These are phyloP conservation scores for Condylura cristata DNA, from an alignment of 2,113 vertebrate genomes.

Conservation along the genomic window DNA sequence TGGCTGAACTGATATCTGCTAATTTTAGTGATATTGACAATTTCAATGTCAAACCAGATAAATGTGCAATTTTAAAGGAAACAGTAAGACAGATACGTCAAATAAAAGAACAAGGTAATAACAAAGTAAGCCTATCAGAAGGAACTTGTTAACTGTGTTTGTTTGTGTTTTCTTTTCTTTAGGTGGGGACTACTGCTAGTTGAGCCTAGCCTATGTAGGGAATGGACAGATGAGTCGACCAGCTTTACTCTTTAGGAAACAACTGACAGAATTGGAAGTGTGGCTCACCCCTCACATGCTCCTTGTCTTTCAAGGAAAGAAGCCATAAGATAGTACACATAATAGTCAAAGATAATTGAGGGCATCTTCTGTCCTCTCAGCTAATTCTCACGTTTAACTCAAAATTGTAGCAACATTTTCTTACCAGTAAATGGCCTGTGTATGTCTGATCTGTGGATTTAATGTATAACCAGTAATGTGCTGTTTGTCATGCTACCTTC, in stretches of 20 bases:
- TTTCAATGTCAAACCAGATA: conserved; percentile 99
- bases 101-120: conserved; percentile 98
- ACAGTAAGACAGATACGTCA: conserved; percentile 98
- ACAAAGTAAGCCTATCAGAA: conserved; percentile 58
- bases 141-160: conserved; percentile 10
- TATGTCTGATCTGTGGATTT: not conserved
- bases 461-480: not conserved
- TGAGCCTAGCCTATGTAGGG: not conserved
- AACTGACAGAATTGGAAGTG: not conserved
- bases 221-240: not conserved
- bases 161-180: not conserved
- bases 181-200: not conserved
- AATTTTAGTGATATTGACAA: conserved; percentile 99
- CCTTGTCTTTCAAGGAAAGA: not conserved
- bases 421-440: not conserved
- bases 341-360: not conserved
- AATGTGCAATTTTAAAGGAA: conserved; percentile 99
- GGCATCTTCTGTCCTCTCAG: not conserved
- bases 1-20: conserved; percentile 98
- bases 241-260: not conserved
- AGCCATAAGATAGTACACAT: not conserved
- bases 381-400: not conserved
- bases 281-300: not conserved
- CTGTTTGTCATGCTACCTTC: conserved; percentile 34
- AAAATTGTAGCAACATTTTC: not conserved